These are phyloP conservation scores for Solea solea DNA, from an alignment of 2,113 vertebrate genomes.

Conservation along the genomic window DNA sequence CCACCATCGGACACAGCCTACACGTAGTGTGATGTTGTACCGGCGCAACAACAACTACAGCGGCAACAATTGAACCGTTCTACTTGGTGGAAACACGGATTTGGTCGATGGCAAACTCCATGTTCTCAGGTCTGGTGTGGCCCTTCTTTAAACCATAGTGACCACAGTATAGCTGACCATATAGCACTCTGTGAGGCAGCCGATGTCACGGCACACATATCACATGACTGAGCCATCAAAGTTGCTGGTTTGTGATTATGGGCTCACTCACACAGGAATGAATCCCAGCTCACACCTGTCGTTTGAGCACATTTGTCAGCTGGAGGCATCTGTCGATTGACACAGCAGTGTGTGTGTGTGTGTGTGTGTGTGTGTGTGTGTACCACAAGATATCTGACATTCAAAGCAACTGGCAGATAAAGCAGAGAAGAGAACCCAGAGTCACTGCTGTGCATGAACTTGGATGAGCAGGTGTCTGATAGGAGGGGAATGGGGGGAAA, in stretches of 20 bases:
- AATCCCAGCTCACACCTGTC: slow-evolving; percentile 56
- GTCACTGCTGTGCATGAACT: background rate
- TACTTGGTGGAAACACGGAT: no score
- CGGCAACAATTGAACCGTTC: no score
- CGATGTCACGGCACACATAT: no score
- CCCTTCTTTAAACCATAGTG: no score
- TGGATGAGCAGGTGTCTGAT: slow-evolving; percentile 70
- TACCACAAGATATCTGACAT: slow-evolving; percentile 48
- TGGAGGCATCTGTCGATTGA: slow-evolving; percentile 53
- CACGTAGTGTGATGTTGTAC: no score
- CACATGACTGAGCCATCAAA: no score
- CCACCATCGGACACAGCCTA: no score
- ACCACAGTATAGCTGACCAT: no score
- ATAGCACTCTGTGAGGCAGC: no score
- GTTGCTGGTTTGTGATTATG: slow-evolving; percentile 47
- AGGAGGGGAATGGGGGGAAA: background rate
- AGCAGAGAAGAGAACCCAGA: slow-evolving; percentile 6
- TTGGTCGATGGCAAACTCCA: no score
- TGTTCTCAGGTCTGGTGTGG: no score
- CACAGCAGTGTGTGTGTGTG: slow-evolving; percentile 10
- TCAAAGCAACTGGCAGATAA: slow-evolving; percentile 44
- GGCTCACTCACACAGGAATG: slow-evolving; percentile 6
- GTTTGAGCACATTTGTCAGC: slow-evolving; percentile 45
- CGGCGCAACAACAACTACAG: no score
- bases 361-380: background rate